Conservation (phyloP, 2,113 vertebrate genomes). For the Lipophrys pholis region DNA sequence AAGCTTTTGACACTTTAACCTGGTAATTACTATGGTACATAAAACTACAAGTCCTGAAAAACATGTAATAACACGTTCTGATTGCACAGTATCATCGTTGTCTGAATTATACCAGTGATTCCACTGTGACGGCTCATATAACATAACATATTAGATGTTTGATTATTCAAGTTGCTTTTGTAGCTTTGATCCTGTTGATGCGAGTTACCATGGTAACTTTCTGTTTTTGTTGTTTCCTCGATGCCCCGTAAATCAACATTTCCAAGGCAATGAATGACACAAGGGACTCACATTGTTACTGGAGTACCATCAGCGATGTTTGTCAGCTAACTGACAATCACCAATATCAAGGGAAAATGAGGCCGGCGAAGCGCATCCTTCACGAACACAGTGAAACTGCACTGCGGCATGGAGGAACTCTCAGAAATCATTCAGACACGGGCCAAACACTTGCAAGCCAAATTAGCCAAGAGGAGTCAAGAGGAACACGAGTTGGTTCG, state of each 20-base stretch:
- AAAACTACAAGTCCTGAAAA: not conserved
- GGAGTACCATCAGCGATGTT: not conserved
- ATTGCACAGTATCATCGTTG: too few relatives aligned
- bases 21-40: not conserved
- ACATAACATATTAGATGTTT: not conserved
- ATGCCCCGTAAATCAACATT: not conserved
- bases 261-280: not conserved
- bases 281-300: not conserved
- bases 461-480: not conserved
- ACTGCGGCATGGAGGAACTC: not conserved
- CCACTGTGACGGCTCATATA: too few relatives aligned
- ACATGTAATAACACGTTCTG: not conserved
- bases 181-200: not conserved
- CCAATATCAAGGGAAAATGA: not conserved
- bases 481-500: slow-evolving; percentile 7
- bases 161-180: not conserved
- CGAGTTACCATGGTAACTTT: not conserved
- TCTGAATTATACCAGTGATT: too few relatives aligned
- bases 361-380: not conserved
- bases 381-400: not conserved
- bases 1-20: not conserved
- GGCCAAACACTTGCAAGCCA: slow-evolving; percentile 4
- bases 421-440: not conserved
- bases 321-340: slow-evolving; percentile 2
- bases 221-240: not conserved